Conservation (phyloP, 2,888 invertebrate species). For the Pristionchus maxplancki region DNA sequence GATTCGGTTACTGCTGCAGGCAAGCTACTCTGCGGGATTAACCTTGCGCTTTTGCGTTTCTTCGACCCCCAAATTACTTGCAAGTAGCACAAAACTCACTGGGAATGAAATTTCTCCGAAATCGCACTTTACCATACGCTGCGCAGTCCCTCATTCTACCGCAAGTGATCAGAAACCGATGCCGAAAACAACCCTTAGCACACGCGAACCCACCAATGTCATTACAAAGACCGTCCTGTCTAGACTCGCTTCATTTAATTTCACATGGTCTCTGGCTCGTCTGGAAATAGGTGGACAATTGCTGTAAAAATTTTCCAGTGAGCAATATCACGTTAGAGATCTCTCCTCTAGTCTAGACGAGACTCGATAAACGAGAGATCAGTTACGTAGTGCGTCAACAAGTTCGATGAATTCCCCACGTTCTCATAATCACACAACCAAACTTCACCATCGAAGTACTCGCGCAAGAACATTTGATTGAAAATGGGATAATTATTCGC, state of each 20-base stretch:
- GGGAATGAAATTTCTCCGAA: neutral
- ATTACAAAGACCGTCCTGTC: neutral
- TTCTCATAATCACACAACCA: neutral
- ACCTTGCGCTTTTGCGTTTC: neutral
- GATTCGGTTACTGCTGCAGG: neutral
- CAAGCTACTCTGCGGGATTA: neutral
- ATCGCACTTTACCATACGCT: neutral
- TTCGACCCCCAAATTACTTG: neutral
- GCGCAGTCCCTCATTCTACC: neutral
- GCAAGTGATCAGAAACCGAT: neutral
- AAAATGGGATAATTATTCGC: neutral
- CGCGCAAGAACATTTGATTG: neutral
- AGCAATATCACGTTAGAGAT: too few species aligned
- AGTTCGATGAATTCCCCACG: neutral
- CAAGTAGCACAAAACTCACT: neutral
- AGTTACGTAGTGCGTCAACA: neutral
- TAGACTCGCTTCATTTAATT: too few species aligned
- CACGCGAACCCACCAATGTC: neutral
- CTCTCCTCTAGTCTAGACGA: neutral
- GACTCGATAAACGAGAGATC: neutral
- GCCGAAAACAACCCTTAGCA: neutral
- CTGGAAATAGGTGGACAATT: too few species aligned
- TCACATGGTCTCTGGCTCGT: too few species aligned
- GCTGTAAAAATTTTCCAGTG: too few species aligned
- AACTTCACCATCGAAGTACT: neutral